Conservation (phyloP, 1,140 invertebrate genomes). For the Caligus rogercresseyi region DNA sequence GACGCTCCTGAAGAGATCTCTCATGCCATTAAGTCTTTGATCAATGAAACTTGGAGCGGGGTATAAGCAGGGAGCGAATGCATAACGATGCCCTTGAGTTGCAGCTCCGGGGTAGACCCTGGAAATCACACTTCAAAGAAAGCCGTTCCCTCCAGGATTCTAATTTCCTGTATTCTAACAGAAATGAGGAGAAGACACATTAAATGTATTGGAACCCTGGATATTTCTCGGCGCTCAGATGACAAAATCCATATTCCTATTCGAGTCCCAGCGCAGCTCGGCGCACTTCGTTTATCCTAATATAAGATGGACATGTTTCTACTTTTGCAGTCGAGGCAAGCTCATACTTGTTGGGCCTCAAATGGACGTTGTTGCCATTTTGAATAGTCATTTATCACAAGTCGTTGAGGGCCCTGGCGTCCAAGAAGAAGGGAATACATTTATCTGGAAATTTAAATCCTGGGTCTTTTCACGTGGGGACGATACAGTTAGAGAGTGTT, state of each 20-base stretch:
- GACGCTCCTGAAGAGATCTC: background rate
- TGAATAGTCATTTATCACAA: background rate
- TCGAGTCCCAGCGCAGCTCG: background rate
- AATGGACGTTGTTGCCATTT: background rate
- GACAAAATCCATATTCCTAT: background rate
- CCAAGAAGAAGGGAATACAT: background rate
- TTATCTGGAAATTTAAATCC: background rate
- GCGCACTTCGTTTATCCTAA: background rate
- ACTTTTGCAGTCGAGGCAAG: background rate
- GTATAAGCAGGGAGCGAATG: background rate
- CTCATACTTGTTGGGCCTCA: background rate
- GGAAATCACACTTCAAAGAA: background rate
- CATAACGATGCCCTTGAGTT: background rate
- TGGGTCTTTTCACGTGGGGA: background rate
- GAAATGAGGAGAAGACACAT: background rate
- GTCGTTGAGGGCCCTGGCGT: background rate
- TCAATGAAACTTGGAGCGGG: background rate
- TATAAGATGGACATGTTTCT: background rate
- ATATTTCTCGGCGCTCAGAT: background rate
- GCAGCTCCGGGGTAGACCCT: background rate
- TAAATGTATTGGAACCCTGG: background rate
- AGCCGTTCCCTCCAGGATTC: background rate
- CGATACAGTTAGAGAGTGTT: background rate
- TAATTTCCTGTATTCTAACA: background rate
- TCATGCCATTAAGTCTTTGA: background rate